Evolutionary conservation across 2,888 invertebrate genomes (phyloP).

Genomic region (Drosophila prostipennis): DNA sequence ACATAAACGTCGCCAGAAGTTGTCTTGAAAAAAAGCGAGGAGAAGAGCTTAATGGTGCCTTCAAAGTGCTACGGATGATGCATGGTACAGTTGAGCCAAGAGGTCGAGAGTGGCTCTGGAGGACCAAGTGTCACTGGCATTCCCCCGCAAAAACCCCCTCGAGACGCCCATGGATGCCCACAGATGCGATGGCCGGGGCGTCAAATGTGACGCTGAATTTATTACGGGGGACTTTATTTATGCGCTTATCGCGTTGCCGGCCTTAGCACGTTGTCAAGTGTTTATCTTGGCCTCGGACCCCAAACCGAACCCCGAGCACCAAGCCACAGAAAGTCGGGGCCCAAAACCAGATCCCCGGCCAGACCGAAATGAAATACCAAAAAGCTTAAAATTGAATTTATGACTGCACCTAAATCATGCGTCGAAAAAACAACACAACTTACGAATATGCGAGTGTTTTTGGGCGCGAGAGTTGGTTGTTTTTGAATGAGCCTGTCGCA

Average conservation of each 20-base stretch:
- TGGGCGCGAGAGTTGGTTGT: slow-evolving; percentile 29
- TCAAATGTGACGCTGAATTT: slow-evolving; percentile 73
- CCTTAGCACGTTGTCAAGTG: slow-evolving; percentile 81
- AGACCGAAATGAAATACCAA: slow-evolving; percentile 68
- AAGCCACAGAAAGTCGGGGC: no score
- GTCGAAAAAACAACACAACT: slow-evolving; percentile 55
- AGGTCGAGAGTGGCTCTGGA: slow-evolving; percentile 26
- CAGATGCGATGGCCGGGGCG: slow-evolving; percentile 51
- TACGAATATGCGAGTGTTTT: slow-evolving; percentile 42
- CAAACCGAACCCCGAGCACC: background rate
- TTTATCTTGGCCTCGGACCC: slow-evolving; percentile 64
- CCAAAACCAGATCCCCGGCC: slow-evolving; percentile 46
- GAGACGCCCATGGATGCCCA: slow-evolving; percentile 12
- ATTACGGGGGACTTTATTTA: slow-evolving; percentile 67
- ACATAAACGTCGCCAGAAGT: slow-evolving; percentile 9
- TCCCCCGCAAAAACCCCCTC: background rate
- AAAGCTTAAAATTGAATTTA: slow-evolving; percentile 79
- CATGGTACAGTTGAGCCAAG: slow-evolving; percentile 35
- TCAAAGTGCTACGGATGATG: slow-evolving; percentile 7
- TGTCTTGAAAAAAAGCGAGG: background rate
- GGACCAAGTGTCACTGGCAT: slow-evolving; percentile 19
- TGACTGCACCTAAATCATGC: slow-evolving; percentile 80
- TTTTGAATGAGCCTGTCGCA: slow-evolving; percentile 67
- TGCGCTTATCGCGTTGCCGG: slow-evolving; percentile 68
- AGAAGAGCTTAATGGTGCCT: background rate